Evolutionary conservation across 2,797 vertebrate species (phyloP), one percentile per base, ranked within the genome.

Genomic region (Gambusia yucatana): DNA sequence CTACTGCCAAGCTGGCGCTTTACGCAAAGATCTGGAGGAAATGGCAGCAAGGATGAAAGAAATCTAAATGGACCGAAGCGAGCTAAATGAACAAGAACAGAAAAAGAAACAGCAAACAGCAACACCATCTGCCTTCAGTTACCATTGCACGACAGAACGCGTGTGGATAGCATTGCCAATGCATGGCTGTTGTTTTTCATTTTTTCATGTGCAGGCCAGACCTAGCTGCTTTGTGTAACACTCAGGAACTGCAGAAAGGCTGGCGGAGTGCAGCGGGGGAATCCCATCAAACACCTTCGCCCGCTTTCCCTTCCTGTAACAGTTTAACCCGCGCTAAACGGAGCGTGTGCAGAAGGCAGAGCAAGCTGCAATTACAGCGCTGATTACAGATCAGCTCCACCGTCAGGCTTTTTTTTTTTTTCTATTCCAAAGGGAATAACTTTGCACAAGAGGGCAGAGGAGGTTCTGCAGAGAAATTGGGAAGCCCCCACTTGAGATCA

Each of bases 241-340:
- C 75, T 52, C 17, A 28, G 33, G 73, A 70, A 59, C 71, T 79
- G 59, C 61, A 82, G 86, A 50, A 41, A 57, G 77, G 72, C 46
- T 44, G 36, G 46, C 30, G 14, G 76, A 72, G 55, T 25, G 25
- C 65, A 65, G 73, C 59, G 44, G 83, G 76, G 88, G 77, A 84
- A 79, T 85, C 82, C 87, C 84, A 61, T 48, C 79, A 16, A 77
- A 44, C 87, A 73, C 70, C 85, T 72, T 73, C 71, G n/a, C 57
- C 47, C 20, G 63, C 63, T 67, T 43, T 43, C 63, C 39, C 20
- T 67, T 52, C 48, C 22, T 69, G 36, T 74, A 33, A 50, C 59
- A 76, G 61, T 47, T 72, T 72, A 76, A 72, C 79, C 61, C 6
- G 73, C 28, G 69, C 36, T 75, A 80, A 67, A 41, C 81, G 71